A percentile compares a stretch with the other conserved stretches of the same genome.
These are phyloP conservation scores for Parnassius mnemosyne DNA, from an alignment of 2,888 invertebrate genomes.

Conservation along the genomic window DNA sequence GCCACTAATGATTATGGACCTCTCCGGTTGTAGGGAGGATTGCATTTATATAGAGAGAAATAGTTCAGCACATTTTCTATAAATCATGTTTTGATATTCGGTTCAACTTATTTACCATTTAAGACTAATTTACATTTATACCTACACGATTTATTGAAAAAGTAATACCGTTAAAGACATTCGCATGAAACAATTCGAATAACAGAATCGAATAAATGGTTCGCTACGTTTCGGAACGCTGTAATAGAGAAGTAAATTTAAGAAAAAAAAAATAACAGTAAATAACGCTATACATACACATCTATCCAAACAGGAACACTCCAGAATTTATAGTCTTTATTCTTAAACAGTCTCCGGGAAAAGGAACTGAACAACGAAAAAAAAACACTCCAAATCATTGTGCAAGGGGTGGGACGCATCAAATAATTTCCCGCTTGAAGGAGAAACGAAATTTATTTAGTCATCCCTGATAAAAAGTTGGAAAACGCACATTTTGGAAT, in stretches of 20 bases:
- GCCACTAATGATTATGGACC: too few relatives aligned
- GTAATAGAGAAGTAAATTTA: constrained; percentile 35
- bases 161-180: constrained; percentile 11
- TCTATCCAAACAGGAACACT: constrained; percentile 53
- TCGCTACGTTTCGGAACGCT: constrained; percentile 29
- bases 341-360: constrained; percentile 53
- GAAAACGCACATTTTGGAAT: constrained; percentile 11
- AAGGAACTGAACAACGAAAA: constrained; percentile 45
- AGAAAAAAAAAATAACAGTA: constrained; percentile 51
- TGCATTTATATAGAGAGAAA: too few relatives aligned
- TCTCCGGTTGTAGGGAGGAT: too few relatives aligned
- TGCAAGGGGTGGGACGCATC: constrained; percentile 57
- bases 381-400: constrained; percentile 61
- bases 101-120: too few relatives aligned
- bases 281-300: constrained; percentile 60
- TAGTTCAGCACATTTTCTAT: too few relatives aligned
- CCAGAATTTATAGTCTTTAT: constrained; percentile 64
- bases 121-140: too few relatives aligned
- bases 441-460: constrained; percentile 37
- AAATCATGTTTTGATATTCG: too few relatives aligned
- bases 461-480: constrained; percentile 20
- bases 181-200: constrained; percentile 14
- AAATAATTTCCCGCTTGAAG: constrained; percentile 57
- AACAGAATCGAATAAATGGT: constrained; percentile 23
- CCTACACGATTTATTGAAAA: background rate